Evolutionary conservation across 2,888 invertebrate genomes (phyloP), one percentile per base, ranked within the genome.

Genomic region (Tenthredo scrophulariae): DNA sequence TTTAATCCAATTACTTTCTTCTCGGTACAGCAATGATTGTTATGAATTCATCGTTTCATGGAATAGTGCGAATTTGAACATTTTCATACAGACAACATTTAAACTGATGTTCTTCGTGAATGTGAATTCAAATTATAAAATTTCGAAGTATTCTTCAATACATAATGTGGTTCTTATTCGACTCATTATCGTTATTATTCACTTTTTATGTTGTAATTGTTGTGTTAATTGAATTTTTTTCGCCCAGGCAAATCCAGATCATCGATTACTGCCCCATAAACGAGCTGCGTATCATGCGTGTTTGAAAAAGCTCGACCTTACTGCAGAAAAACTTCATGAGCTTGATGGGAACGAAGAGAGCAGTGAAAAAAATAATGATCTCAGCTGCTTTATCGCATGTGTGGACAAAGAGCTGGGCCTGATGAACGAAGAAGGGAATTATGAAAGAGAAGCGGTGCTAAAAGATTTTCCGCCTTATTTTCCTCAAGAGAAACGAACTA

Each of bases 261-360:
- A 72, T 43, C 26, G 18, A 72, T 43, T 26, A n/a, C 46, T 15
- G 2, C 62, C 22, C 22, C 62, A n/a, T 26, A 26, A 13, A 58
- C 22, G 29, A 29, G 75, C 72, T 18, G 80, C 22, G 58, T n/a
- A 9, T 7, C 22, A 80, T 62, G 22, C 22, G 62, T 80, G 58
- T 46, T 22, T 80, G 58, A 80, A 2, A 26, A 46, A 62, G 62
- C 80, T 62, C 13, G 58, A n/a, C 29, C 54, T 58, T 5, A 80
- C 58, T 10, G 1, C 0, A n/a, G 79, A 79, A 37, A 29, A 54
- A 2, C 2, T 77, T 22, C 46, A 29, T n/a, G 54, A 77, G 9
- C 26, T 26, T 29, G 22, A 15, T 18, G 9, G 4, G 15, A 15
- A 13, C n/a, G n/a, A 54, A 2, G 33, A 33, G 33, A 33, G 33